Evolutionary conservation across 2,797 vertebrate species (phyloP), one percentile per base, ranked within the genome.

Genomic region (Arctocebus calabarensis): DNA sequence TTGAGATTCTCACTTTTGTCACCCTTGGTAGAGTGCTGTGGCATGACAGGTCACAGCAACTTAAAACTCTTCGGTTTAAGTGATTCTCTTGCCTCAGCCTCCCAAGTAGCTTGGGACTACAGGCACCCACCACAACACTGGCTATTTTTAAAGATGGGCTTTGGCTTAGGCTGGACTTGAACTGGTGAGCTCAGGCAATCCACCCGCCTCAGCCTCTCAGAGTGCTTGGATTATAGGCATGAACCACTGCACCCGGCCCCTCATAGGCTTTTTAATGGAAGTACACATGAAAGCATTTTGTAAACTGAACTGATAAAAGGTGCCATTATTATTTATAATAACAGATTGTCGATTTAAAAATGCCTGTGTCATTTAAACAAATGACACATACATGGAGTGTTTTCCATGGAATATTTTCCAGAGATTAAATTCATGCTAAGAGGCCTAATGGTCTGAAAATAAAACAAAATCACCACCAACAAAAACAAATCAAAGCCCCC

Each of bases 341-440:
- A 91, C 66, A 89, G 37, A 70, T 59, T 62, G 10, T 37, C 0
- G 2, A 66, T 61, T 40, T 19, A 57, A 92, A 95, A 92, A 55
- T 32, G 91, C n/a, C 3, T 23, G 4, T 71, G 43, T 27, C 25
- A 34, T 27, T 93, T 12, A 86, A 81, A 78, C 77, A 84, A 92
- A 40, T 74, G 52, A 81, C 45, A 62, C 7, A 73, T 34, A 62
- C 7, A 40, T 55, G 19, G 20, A 48, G 12, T 83, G 1, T 93
- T 94, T 86, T 37, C 75, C 48, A 23, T 78, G 29, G 43, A 77
- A 61, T 81, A 85, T 78, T 95, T 94, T 90, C n/a, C 62, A 84
- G 45, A 91, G 57, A 74, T 91, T 91, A 74, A 74, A 74, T 77
- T 91, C 59, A 79, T 94, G 40, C 29, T 89, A 52, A 95, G 32